phyloP scores from a whole-genome alignment of 2,113 vertebrate genomes.

The Pterocles burchelli region DNA sequence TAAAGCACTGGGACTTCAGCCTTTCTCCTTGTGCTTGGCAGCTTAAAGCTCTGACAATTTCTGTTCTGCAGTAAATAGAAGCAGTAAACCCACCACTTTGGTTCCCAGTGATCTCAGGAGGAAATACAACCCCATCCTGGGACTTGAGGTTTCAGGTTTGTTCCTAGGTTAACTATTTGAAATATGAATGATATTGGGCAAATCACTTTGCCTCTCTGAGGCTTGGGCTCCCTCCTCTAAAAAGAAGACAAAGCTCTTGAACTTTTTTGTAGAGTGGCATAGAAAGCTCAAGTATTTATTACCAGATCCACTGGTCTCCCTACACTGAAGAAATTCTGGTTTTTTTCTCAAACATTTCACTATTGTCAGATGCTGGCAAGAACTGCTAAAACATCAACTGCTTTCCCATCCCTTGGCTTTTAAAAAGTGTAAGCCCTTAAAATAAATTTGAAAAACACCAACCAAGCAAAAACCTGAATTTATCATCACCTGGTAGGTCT shows the following conservation, averaged over 20 bases:
- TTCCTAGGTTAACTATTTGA: background rate
- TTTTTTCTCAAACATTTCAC: background rate
- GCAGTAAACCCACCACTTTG: background rate
- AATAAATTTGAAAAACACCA: conserved; percentile 57
- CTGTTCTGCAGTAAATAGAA: background rate
- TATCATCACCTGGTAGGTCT: conserved; percentile 54
- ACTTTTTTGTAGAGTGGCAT: background rate
- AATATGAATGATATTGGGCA: background rate
- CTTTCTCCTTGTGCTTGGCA: background rate
- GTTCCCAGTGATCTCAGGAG: background rate
- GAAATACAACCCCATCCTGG: background rate
- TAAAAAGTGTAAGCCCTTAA: conserved; percentile 29
- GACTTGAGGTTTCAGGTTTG: background rate
- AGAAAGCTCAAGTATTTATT: background rate
- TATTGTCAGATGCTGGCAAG: background rate
- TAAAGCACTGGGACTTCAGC: background rate
- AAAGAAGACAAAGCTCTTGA: background rate
- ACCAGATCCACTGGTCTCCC: background rate
- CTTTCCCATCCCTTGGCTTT: conserved; percentile 28
- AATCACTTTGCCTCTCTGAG: background rate
- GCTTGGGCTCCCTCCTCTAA: background rate
- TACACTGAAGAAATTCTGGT: rapidly evolving
- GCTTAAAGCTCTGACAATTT: background rate
- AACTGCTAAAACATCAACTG: background rate
- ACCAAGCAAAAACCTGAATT: conserved; percentile 49